Percentiles rank a stretch among this genome's conserved stretches.
These are phyloP conservation scores for Carassius gibelio DNA, from an alignment of 2,113 vertebrate genomes.

Conservation along the genomic window DNA sequence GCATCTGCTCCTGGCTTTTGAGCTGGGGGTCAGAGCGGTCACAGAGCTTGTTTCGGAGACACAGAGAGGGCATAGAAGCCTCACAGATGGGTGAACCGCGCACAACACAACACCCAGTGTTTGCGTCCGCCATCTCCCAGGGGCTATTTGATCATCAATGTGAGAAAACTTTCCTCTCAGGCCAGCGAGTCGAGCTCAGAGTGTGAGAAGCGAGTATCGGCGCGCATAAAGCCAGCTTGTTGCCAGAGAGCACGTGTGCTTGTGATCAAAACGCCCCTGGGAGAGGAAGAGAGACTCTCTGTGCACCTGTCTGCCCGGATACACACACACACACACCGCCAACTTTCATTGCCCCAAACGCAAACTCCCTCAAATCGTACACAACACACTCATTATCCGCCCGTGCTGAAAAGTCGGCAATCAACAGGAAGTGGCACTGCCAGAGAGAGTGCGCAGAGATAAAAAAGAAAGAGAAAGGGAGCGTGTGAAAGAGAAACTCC, in stretches of 20 bases:
- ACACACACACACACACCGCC: slow-evolving; percentile 63
- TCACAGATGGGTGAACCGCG: slow-evolving; percentile 28
- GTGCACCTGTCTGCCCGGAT: slow-evolving; percentile 78
- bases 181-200: slow-evolving; percentile 23
- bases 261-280: slow-evolving; percentile 33
- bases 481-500: slow-evolving; percentile 54
- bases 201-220: slow-evolving; percentile 39
- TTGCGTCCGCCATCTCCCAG: slow-evolving; percentile 35
- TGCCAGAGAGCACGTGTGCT: slow-evolving; percentile 55
- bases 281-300: slow-evolving; percentile 50
- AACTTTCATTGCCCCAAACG: slow-evolving; percentile 67
- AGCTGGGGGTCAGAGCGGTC: slow-evolving; percentile 36
- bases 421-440: slow-evolving; percentile 78
- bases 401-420: slow-evolving; percentile 73
- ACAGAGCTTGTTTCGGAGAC: slow-evolving; percentile 30
- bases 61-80: slow-evolving; percentile 53
- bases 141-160: slow-evolving; percentile 42
- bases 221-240: slow-evolving; percentile 73
- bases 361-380: slow-evolving; percentile 55
- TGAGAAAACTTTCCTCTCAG: slow-evolving; percentile 51
- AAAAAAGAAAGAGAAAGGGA: slow-evolving; percentile 54
- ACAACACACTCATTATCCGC: slow-evolving; percentile 61
- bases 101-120: slow-evolving; percentile 56
- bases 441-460: slow-evolving; percentile 56
- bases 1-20: slow-evolving; percentile 51